Base-by-base conservation (phyloP, 1,140 invertebrate species). In the Drosophila setifemur region DNA sequence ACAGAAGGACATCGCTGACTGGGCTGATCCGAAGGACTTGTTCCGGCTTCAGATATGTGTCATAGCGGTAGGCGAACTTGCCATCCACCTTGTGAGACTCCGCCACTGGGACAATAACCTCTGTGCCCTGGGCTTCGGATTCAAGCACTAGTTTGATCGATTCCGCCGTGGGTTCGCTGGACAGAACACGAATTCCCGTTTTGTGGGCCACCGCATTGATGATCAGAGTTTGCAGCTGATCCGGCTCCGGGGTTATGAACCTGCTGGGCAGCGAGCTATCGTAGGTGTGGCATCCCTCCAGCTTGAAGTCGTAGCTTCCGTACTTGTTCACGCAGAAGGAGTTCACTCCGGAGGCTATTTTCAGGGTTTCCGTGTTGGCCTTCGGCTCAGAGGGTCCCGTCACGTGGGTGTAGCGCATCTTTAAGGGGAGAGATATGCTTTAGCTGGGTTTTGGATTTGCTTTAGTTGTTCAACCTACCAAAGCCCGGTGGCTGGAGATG, bases 211-310 rank as follows among this genome's bases (percentile, higher is more conserved):
- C 69, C 1, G 91, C 91, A 61, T 88, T 91, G 9, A 91, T 88
- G 8, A 88, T 81, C 19, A 90, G 31, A 0, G 88, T 86, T 35
- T 86, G 81, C 19, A 87, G 33, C 40, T 86, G 89, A 0, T 86
- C 75, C 0, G 71, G 71, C 11, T 90, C 87, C 0, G 73, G 61
- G 7, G 89, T 90, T 8, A 72, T 78, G 33, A 90, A 87, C n/a
- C 70, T 87, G 4, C 39, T 76, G 23, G 90, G 88, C 31, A 89
- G 9, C 0, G 90, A 92, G 73, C 89, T 90, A 6, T 92, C 91
- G 90, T 97, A 98, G 57, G 93, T 91, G 90, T 98, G 97, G 90
- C 97, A 98, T 31, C 97, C 94, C 63, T 93, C 93, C 6, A 97
- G 94, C 29, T 92, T 92, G 26, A 98, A 94, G 39, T 93, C 91